Evolutionary conservation across 2,888 invertebrate genomes (phyloP), one percentile per base, ranked within the genome.

Genomic region (Protophormia terraenovae): DNA sequence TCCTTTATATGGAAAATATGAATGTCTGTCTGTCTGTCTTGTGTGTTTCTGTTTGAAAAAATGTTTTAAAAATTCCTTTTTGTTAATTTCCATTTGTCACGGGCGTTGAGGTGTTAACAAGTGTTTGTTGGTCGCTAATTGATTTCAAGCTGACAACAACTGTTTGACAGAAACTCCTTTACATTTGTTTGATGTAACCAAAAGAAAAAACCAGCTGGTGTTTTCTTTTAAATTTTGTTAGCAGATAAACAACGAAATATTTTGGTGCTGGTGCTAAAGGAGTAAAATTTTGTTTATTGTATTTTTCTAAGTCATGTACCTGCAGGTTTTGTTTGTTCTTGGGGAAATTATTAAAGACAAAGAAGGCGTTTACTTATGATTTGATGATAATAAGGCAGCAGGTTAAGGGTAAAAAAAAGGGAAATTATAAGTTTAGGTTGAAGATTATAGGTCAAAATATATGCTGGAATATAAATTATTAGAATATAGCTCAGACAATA

Each of bases 71-170:
- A 29, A 58, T 62, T 32, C 32, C 16, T 47, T 6, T 10, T 62
- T 41, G 16, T 14, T 53, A 7, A 84, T 80, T 89, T 84, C 82
- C 38, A 22, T 60, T 38, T 62, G 53, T 47, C 50, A 88, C 84
- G 89, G 89, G 90, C 86, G 89, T 90, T 89, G 87, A 90, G 88
- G 89, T 90, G 90, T 89, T 90, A 90, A 90, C 90, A 91, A 90
- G 91, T 91, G 91, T 89, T 88, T 85, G 50, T 12, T 45, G 10
- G 4, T 50, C 88, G 87, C 87, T 88, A 88, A 89, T 88, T 88
- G 88, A 86, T 85, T 82, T 38, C 62, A 53, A 81, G 66, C 83
- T 55, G 80, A 16, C n/a, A n/a, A n/a, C n/a, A n/a, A n/a, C 16
- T 14, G 41, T 19, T 60, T 62, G 6, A n/a, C n/a, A n/a, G 22